Evolutionary conservation across 2,113 vertebrate species (phyloP), one percentile per base, ranked within the genome.

Genomic region (Lutjanus erythropterus): DNA sequence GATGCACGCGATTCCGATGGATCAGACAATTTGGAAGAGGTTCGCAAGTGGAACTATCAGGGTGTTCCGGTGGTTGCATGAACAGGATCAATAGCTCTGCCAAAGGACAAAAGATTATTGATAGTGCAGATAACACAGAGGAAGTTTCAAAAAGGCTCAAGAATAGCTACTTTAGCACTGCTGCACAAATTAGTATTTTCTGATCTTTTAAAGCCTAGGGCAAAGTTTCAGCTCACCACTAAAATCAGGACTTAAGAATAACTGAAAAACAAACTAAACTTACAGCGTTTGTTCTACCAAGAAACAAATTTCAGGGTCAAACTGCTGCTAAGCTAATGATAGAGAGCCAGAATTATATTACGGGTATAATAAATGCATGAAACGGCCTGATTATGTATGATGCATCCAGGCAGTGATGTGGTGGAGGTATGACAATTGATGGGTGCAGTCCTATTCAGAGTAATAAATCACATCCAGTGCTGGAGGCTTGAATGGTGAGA

Each of bases 401-500:
- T 9, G 3, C 27, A 49, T 70, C 14, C 59, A 50, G 42, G 12
- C 1, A 31, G 23, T 23, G 53, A 78, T 60, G 25, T 39, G n/a
- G 29, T 0, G 12, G 12, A 47, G 61, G 18, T 5, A 16, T 50
- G 44, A 25, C 19, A 39, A 39, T 68, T 8, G 29, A 53, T 1
- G 0, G 0, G 4, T 50, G 47, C 29, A 50, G 76, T 53, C 23
- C 27, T 65, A 72, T 53, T 78, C 66, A 52, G 15, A 71, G 60
- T 47, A 71, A 85, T 75, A 41, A 60, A 72, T 88, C 75, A 49
- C n/a, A 41, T 69, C 42, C 42, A 79, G 65, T 46, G 56, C 37
- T 56, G n/a, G 21, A 67, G 37, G 56, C 25, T 31, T 65, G 23
- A 44, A 16, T 6, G 12, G 44, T 0, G 0, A 74, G 41, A 49